Evolutionary conservation across 2,888 invertebrate species (phyloP).

Genomic region (Epinotia nisella): DNA sequence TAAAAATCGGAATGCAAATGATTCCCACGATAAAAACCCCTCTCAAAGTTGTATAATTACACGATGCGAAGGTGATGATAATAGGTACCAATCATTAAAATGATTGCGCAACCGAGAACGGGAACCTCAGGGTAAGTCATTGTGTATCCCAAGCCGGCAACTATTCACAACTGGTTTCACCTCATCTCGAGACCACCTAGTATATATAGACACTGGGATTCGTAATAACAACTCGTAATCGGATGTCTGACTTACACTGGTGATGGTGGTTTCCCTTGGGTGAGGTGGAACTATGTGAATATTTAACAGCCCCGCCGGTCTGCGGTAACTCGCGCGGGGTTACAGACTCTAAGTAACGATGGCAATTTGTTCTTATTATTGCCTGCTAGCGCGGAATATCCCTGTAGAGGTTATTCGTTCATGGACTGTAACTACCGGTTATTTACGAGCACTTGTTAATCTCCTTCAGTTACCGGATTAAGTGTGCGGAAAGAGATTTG

Average conservation of each 20-base stretch:
- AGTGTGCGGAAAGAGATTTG: background rate
- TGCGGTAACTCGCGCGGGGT: conserved; percentile 33
- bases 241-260: background rate
- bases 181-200: background rate
- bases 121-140: conserved; percentile 5
- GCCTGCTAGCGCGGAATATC: conserved; percentile 34
- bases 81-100: conserved; percentile 1
- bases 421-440: conserved; percentile 26
- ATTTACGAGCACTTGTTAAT: conserved; percentile 27
- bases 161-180: background rate
- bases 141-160: background rate
- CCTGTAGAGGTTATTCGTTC: conserved; percentile 19
- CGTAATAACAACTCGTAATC: conserved; percentile 1
- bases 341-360: conserved; percentile 43
- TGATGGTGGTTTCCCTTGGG: background rate
- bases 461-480: conserved; percentile 17
- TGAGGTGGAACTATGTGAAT: conserved; percentile 13
- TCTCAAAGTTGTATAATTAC: background rate
- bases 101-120: conserved; percentile 5
- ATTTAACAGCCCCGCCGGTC: conserved; percentile 15
- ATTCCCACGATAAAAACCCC: background rate
- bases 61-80: background rate
- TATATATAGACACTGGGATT: background rate
- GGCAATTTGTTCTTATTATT: conserved; percentile 45
- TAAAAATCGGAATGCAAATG: background rate